Evolutionary conservation across 2,797 vertebrate species (phyloP).

Genomic region (Mus spretus): DNA sequence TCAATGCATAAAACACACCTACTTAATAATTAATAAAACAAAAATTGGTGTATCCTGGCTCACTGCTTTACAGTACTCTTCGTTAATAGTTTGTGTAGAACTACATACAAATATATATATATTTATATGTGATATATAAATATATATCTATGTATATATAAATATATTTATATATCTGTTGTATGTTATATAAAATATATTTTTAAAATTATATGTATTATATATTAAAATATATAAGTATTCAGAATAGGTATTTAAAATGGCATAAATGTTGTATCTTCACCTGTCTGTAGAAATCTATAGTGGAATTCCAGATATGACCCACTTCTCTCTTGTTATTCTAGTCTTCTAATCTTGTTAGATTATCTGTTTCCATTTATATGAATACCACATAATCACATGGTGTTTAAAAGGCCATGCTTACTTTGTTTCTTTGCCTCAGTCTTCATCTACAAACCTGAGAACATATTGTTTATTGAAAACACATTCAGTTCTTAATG

Average conservation of each 20-base stretch:
- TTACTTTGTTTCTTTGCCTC: not conserved
- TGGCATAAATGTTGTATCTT: not conserved
- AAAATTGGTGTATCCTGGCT: not conserved
- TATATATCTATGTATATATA: no score
- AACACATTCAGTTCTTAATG: no score
- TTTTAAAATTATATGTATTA: not conserved
- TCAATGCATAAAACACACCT: not conserved
- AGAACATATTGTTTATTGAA: fast-evolving
- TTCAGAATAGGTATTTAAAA: not conserved
- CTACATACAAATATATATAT: not conserved
- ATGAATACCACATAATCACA: not conserved
- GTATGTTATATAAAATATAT: not conserved
- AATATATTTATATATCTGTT: not conserved
- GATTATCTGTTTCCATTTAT: not conserved
- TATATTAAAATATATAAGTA: not conserved
- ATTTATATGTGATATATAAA: not conserved
- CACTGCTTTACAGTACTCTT: not conserved
- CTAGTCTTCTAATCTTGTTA: not conserved
- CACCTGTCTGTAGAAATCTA: not conserved
- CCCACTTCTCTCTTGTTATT: not conserved
- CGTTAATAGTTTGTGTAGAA: not conserved
- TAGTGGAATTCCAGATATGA: not conserved
- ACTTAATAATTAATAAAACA: not conserved
- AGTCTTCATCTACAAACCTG: not conserved
- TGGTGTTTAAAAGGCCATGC: not conserved